phyloP scores from a whole-genome alignment of 1,140 invertebrate species.

The Rhopalosiphum maidis region DNA sequence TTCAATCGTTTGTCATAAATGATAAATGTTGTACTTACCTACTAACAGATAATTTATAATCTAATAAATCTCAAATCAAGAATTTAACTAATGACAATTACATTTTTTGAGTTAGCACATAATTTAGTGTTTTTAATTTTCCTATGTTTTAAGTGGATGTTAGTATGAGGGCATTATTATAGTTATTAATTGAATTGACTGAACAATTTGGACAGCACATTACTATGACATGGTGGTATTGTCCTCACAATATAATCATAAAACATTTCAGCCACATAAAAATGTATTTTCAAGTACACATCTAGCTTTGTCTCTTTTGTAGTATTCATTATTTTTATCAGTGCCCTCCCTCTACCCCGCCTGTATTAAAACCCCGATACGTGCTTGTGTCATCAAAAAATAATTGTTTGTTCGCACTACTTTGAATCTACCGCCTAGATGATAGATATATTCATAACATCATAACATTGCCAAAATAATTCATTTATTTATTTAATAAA shows the following conservation, averaged over 20 bases:
- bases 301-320: constrained; percentile 3
- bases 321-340: constrained; percentile 14
- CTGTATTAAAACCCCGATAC: background rate
- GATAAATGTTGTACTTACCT: no score
- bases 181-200: constrained; percentile 12
- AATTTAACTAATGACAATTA: background rate
- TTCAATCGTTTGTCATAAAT: background rate
- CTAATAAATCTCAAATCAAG: background rate
- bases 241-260: background rate
- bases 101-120: background rate
- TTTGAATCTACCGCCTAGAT: constrained; percentile 2
- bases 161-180: background rate
- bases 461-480: background rate
- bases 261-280: background rate
- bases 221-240: background rate
- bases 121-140: background rate
- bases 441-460: constrained; percentile 12
- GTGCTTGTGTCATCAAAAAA: background rate
- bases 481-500: background rate
- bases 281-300: background rate
- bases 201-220: background rate
- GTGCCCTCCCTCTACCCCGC: background rate
- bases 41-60: background rate
- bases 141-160: background rate
- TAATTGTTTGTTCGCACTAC: background rate